Evolutionary conservation across 2,113 vertebrate genomes (phyloP), one percentile per base, ranked within the genome.

Genomic region (Desmodus rotundus): DNA sequence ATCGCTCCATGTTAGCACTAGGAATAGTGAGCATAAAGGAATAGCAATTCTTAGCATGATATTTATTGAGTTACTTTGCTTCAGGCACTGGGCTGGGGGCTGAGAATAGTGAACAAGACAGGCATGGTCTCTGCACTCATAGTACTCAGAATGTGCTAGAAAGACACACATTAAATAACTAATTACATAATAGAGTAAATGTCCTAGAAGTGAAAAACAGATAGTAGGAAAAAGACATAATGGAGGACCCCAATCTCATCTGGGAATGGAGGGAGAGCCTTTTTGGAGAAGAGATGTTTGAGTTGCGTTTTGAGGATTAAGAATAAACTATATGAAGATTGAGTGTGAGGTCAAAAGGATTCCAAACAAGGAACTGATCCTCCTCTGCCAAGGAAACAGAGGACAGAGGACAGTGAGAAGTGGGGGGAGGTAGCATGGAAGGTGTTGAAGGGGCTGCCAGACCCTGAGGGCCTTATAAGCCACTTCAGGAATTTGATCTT

Each of bases 271-370:
- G 31, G 38, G 50, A 65, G 72, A 33, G 33, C 3, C 87, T 89
- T n/a, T 74, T 47, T 54, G 31, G 72, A 56, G 36, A 93, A 61
- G 24, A 36, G 28, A 87, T 56, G 24, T 67, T 84, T 77, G 50
- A 93, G 36, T 74, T 72, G 84, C 91, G 61, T 61, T 63, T 91
- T 92, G 17, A 93, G 22, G 41, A 76, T 94, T 76, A 82, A 94
- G 50, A 84, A 89, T 84, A 78, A 93, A 81, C 24, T 52, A 96
- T 47, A 80, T 43, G 52, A 86, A 92, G 76, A 67, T 36, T 38
- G 50, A 43, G 14, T 65, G 2, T 76, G 80, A 84, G 33, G 36
- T 89, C 41, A 9, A 91, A 43, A 50, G 54, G 41, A 56, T 74
- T 87, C 73, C 72, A 89, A 91, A 89, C 14, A 82, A 47, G 43